phyloP scores from a whole-genome alignment of 2,113 vertebrate genomes.

The Lanius ludovicianus region DNA sequence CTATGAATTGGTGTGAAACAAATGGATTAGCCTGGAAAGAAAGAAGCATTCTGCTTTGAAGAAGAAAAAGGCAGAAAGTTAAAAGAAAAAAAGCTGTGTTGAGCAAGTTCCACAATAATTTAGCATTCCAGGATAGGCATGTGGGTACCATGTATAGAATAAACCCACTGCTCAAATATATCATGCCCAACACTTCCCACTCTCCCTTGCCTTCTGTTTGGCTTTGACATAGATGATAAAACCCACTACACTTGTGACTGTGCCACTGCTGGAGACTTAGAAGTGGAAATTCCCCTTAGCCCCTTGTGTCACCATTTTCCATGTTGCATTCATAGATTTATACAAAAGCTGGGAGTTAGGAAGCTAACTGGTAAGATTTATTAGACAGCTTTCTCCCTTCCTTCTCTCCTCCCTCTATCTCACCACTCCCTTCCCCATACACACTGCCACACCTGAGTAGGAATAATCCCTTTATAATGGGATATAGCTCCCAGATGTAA shows the following conservation, averaged over 20 bases:
- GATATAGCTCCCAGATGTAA: background rate
- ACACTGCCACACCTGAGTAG: fast-evolving
- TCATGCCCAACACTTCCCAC: background rate
- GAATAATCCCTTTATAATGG: background rate
- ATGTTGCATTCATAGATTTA: background rate
- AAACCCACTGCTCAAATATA: background rate
- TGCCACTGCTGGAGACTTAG: background rate
- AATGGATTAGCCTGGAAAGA: background rate
- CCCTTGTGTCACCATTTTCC: background rate
- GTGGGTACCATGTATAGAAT: background rate
- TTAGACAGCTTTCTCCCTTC: background rate
- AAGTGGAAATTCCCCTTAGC: background rate
- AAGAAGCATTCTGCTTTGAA: background rate
- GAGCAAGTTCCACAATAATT: background rate
- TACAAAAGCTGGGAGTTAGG: background rate
- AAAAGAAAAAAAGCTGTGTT: background rate
- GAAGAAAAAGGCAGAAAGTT: background rate
- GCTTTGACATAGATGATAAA: background rate
- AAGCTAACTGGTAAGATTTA: fast-evolving
- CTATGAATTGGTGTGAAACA: background rate
- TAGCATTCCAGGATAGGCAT: background rate
- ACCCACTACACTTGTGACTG: fast-evolving
- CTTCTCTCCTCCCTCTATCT: background rate
- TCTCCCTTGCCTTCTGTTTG: background rate
- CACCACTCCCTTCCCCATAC: fast-evolving